phyloP scores from a whole-genome alignment of 2,888 invertebrate species.

The Sinotaia quadrata region DNA sequence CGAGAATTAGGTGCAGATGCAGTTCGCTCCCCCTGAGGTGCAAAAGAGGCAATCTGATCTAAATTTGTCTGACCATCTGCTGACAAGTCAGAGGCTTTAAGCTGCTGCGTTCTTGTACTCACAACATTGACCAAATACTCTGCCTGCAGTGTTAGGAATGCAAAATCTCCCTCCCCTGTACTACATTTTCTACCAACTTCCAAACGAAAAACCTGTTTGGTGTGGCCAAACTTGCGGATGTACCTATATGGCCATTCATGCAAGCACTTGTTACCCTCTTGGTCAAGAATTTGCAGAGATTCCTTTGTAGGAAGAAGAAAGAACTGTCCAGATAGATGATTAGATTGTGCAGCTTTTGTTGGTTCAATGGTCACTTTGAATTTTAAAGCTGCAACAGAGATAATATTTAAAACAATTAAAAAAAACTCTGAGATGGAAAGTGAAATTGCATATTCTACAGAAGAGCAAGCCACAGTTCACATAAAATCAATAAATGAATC shows the following conservation, averaged over 20 bases:
- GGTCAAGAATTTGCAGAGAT: slow-evolving; percentile 30
- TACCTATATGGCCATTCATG: slow-evolving; percentile 60
- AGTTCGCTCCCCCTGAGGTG: not conserved
- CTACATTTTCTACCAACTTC: slow-evolving; percentile 66
- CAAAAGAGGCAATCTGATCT: not conserved
- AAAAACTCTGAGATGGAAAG: not conserved
- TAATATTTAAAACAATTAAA: not conserved
- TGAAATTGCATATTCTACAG: not conserved
- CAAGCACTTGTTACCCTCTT: slow-evolving; percentile 37
- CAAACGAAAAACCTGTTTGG: slow-evolving; percentile 55
- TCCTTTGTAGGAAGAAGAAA: slow-evolving; percentile 22
- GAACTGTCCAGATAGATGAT: slow-evolving; percentile 27
- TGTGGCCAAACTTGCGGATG: slow-evolving; percentile 61
- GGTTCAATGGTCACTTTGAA: slow-evolving; percentile 32
- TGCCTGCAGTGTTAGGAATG: slow-evolving; percentile 39
- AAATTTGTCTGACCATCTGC: no score
- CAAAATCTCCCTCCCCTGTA: slow-evolving; percentile 56
- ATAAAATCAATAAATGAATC: no score
- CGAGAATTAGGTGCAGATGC: not conserved
- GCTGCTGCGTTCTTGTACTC: slow-evolving; percentile 28
- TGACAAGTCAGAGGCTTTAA: not conserved
- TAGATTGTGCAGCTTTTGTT: slow-evolving; percentile 26
- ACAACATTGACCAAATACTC: slow-evolving; percentile 35
- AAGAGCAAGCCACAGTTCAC: not conserved
- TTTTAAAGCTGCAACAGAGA: slow-evolving; percentile 31